Conservation (phyloP, 2,888 invertebrate species). For the Monochamus alternatus region DNA sequence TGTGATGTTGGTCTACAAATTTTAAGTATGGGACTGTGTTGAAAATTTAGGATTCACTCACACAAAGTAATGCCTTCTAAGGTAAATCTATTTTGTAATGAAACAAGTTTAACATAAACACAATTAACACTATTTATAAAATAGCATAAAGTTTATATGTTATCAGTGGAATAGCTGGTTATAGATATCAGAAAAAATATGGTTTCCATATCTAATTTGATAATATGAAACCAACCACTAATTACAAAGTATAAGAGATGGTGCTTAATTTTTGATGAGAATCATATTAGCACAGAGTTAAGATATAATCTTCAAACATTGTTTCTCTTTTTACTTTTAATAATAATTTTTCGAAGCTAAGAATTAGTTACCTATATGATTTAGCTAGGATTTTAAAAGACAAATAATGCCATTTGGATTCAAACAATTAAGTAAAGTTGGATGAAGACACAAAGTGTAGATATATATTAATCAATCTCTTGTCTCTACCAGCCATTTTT, state of each 20-base stretch:
- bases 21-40: not conserved
- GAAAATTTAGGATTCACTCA: not conserved
- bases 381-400: no score
- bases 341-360: no score
- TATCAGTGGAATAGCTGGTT: not conserved
- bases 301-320: no score
- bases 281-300: no score
- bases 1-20: not conserved
- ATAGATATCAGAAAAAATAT: not conserved
- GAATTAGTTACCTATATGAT: no score
- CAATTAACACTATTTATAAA: slow-evolving; percentile 12
- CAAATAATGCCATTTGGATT: no score
- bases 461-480: no score
- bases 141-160: not conserved
- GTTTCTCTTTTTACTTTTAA: no score
- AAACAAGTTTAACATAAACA: not conserved
- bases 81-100: not conserved
- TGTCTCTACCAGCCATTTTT: no score
- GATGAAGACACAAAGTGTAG: no score
- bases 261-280: no score
- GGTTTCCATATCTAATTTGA: not conserved
- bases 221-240: not conserved
- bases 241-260: not conserved
- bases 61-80: not conserved
- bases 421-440: no score